Base-by-base conservation (phyloP, 2,888 invertebrate genomes). In the Pterobdella sp. region DNA sequence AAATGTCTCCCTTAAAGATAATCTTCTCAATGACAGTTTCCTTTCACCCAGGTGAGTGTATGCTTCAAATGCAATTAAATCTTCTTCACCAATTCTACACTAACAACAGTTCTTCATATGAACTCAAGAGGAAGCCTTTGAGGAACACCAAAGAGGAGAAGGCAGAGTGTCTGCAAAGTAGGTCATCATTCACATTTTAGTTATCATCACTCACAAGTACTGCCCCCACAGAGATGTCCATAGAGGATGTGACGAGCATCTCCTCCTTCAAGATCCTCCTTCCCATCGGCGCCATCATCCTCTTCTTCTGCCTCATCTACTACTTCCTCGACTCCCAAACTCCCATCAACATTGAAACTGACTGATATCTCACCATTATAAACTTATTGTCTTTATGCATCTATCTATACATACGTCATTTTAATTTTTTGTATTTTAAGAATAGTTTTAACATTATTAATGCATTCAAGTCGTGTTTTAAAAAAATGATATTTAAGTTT, bases 251-350 rank as follows among this genome's bases (percentile, higher is more conserved):
- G 10, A 14, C 42, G 10, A 42, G 42, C 42, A 42, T 42, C 42
- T 7, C 26, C 60, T 22, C 26, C 60, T 22, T 14, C 60, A 56
- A 4, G 3, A 22, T 56, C 3, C 37, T 26, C 36, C 29, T n/a
- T 36, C 67, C 34, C 1, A 14, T 67, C 36, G 67, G 26, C 36
- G 37, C 42, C 36, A 26, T 2, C 67, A 18, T 67, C n/a, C n/a
- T 67, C 67, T n/a, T 67, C 67, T 35, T 67, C 36, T n/a, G 35
- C 37, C 67, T 67, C 37, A n/a, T 35, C 3, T 29, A 36, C 1
- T 42, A 37, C 3, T 35, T 32, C 14, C 42, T 67, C 67, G 18
- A 36, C 67, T 29, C 29, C 67, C 67, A 22, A 3, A 31, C 22
- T 10, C 67, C 67, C 14, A 37, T 37, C 14, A 31, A 34, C 1